Percentiles rank a stretch among this genome's conserved stretches.
These are phyloP conservation scores for Xestia c-nigrum DNA, from an alignment of 2,888 invertebrate genomes.

Conservation along the genomic window DNA sequence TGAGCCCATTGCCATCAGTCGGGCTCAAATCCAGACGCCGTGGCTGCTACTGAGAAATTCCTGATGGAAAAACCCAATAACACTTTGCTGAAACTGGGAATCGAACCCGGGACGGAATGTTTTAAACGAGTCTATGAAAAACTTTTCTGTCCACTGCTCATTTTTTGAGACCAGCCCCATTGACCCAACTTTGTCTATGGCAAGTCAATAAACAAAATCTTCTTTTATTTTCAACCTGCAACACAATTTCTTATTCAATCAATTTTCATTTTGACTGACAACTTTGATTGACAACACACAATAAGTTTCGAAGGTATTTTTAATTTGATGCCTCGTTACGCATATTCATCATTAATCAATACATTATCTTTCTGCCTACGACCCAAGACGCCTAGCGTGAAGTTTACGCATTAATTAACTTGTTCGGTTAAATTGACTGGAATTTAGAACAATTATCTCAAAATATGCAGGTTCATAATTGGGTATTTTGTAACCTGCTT, in stretches of 20 bases:
- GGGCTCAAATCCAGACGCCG: too few relatives aligned
- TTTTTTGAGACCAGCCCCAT: neutral
- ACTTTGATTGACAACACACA: slow-evolving; percentile 38
- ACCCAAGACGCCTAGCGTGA: slow-evolving; percentile 21
- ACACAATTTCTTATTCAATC: slow-evolving; percentile 21
- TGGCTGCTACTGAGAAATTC: too few relatives aligned
- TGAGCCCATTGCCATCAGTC: too few relatives aligned
- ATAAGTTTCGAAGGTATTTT: slow-evolving; percentile 45
- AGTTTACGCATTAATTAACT: slow-evolving; percentile 48
- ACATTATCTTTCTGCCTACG: slow-evolving; percentile 20
- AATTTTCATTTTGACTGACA: slow-evolving; percentile 36
- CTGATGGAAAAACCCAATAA: too few relatives aligned
- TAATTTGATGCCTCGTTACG: slow-evolving; percentile 56
- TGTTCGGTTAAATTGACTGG: slow-evolving; percentile 31
- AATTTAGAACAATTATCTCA: slow-evolving; percentile 43
- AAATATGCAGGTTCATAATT: slow-evolving; percentile 18
- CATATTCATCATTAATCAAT: slow-evolving; percentile 41
- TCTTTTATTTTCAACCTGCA: slow-evolving; percentile 10
- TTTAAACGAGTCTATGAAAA: neutral
- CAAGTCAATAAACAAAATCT: slow-evolving; percentile 2
- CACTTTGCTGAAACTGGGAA: too few relatives aligned
- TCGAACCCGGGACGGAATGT: neutral
- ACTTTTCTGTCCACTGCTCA: neutral
- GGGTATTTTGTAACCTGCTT: neutral
- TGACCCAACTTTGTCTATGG: neutral